These are phyloP conservation scores for Morus bassanus DNA, from an alignment of 2,797 vertebrate species.

Conservation along the genomic window DNA sequence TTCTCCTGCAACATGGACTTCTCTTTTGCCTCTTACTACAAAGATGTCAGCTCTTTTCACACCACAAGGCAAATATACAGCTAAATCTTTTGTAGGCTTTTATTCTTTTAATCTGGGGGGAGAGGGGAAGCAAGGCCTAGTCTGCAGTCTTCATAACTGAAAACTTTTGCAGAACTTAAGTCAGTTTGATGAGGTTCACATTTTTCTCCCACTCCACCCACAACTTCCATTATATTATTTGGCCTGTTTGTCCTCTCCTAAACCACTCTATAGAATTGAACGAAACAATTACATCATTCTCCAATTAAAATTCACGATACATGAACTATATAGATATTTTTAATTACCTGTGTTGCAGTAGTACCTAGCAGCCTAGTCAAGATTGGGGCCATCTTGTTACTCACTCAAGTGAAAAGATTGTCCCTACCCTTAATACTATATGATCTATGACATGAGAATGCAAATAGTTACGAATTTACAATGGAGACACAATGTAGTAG, in stretches of 20 bases:
- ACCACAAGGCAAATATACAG: not conserved
- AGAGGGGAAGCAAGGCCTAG: not conserved
- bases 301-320: slow-evolving; percentile 25
- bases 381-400: not conserved
- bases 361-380: not conserved
- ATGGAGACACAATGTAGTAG: not conserved
- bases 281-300: slow-evolving; percentile 24
- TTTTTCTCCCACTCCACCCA: slow-evolving; percentile 17
- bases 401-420: not conserved
- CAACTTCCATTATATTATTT: slow-evolving; percentile 27
- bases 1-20: not conserved
- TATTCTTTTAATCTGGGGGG: not conserved
- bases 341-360: slow-evolving; percentile 17
- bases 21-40: not conserved
- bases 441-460: not conserved
- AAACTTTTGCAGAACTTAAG: not conserved
- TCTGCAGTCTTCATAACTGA: not conserved
- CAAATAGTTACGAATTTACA: not conserved
- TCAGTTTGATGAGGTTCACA: not conserved
- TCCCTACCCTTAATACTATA: not conserved
- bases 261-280: not conserved
- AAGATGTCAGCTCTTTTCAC: not conserved
- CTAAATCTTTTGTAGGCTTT: not conserved
- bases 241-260: slow-evolving; percentile 16
- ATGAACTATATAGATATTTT: slow-evolving; percentile 10